These are phyloP conservation scores for Pseudochirops corinnae DNA, from an alignment of 2,797 vertebrate genomes.

Conservation along the genomic window DNA sequence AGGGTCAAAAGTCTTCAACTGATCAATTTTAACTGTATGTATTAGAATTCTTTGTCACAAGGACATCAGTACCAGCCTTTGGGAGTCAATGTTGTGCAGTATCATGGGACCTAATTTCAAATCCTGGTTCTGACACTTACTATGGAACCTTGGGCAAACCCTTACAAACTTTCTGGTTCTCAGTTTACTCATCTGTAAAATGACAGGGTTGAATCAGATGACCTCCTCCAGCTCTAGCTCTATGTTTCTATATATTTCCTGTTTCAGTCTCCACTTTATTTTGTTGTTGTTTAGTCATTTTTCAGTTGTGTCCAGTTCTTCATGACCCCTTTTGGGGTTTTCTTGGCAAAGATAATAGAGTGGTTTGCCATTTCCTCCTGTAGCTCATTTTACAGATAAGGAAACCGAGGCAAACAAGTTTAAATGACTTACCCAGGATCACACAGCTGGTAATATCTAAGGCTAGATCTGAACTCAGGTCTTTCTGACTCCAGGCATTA, in stretches of 20 bases:
- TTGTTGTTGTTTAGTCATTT: slow-evolving; percentile 2
- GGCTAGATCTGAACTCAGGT: neutral
- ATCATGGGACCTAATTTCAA: neutral
- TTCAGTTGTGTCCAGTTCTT: neutral
- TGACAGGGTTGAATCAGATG: neutral
- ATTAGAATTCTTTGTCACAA: neutral
- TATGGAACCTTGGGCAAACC: neutral
- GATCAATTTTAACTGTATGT: neutral
- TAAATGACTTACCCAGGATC: neutral
- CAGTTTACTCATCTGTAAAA: neutral
- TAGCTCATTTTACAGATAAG: neutral
- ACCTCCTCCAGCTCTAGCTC: neutral
- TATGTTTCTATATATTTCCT: neutral
- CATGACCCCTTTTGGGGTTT: neutral
- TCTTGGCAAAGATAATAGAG: neutral
- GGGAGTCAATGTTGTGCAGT: neutral
- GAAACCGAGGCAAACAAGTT: neutral
- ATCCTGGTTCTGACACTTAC: neutral
- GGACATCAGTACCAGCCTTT: neutral
- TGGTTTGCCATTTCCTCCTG: neutral
- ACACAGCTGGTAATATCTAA: neutral
- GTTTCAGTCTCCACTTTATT: neutral
- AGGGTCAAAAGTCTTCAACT: neutral
- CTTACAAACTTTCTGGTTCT: neutral
- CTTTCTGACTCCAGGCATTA: neutral